phyloP scores from a whole-genome alignment of 1,140 invertebrate species.

The Paracyclopina nana region DNA sequence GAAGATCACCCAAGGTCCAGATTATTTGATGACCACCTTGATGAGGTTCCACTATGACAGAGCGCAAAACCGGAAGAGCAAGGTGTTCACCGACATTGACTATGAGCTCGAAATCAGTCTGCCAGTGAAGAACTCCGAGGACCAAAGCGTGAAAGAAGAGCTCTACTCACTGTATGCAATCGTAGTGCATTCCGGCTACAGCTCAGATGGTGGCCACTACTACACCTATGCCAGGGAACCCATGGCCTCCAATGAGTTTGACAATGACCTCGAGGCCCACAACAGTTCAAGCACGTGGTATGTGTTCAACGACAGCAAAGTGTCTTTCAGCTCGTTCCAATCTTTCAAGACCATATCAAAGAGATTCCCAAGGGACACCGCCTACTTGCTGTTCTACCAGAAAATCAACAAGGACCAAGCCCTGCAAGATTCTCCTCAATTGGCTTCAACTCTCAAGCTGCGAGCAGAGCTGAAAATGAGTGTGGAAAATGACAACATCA shows the following conservation, averaged over 20 bases:
- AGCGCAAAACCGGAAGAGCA: conserved; percentile 44
- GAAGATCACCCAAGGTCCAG: conserved; percentile 44
- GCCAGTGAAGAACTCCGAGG: conserved; percentile 18
- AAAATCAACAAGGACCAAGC: conserved; percentile 18
- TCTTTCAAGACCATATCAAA: conserved; percentile 38
- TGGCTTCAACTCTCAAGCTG: conserved; percentile 22
- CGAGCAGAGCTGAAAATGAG: conserved; percentile 29
- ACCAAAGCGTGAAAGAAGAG: conserved; percentile 16
- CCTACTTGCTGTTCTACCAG: conserved; percentile 58
- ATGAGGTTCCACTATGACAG: conserved; percentile 59
- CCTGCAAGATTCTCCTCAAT: conserved; percentile 25
- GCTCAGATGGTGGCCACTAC: conserved; percentile 64
- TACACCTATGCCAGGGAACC: conserved; percentile 49
- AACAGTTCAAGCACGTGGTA: conserved; percentile 56
- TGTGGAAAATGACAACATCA: conserved; percentile 29
- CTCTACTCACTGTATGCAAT: conserved; percentile 51
- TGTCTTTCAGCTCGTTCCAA: conserved; percentile 37
- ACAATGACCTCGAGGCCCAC: no score
- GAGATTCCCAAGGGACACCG: conserved; percentile 43
- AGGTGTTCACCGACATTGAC: conserved; percentile 30
- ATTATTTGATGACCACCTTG: conserved; percentile 52
- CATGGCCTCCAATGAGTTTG: conserved; percentile 16
- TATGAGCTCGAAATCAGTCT: conserved; percentile 25
- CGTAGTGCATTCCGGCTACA: conserved; percentile 58
- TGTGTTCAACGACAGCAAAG: conserved; percentile 54